These are phyloP conservation scores for Alaudala cheleensis DNA, from an alignment of 2,113 vertebrate genomes.

Conservation along the genomic window DNA sequence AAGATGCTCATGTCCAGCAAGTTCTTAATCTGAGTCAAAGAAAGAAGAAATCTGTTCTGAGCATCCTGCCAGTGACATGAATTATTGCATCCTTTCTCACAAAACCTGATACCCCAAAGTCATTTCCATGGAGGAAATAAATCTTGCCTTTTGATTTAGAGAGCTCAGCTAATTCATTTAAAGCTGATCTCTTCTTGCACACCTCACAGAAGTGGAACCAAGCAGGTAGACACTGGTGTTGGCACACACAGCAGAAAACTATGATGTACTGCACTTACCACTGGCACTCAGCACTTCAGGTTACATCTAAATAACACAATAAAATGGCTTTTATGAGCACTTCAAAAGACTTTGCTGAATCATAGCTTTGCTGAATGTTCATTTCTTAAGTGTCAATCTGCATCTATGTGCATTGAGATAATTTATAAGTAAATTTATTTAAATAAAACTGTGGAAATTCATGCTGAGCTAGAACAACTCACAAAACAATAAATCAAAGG, in stretches of 20 bases:
- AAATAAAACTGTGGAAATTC: neutral
- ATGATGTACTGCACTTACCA: neutral
- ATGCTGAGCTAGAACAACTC: neutral
- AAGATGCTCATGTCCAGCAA: slow-evolving; percentile 50
- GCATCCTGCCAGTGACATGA: slow-evolving; percentile 2
- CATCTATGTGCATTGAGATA: neutral
- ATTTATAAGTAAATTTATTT: neutral
- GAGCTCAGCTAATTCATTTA: neutral
- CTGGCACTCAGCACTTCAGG: neutral
- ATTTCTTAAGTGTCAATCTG: neutral
- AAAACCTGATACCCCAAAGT: neutral
- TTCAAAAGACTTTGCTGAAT: neutral
- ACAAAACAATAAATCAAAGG: neutral
- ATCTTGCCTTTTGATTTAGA: neutral
- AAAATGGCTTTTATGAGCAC: neutral
- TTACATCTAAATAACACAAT: neutral
- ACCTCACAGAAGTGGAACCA: neutral
- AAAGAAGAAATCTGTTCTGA: neutral
- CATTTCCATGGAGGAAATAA: slow-evolving; percentile 5
- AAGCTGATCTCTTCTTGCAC: neutral
- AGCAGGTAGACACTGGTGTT: neutral
- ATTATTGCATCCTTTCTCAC: neutral
- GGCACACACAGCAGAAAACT: neutral
- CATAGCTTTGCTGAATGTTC: neutral
- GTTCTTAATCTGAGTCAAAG: slow-evolving; percentile 53